Base-by-base conservation (phyloP, 2,888 invertebrate genomes). In the Frankliniella intonsa region DNA sequence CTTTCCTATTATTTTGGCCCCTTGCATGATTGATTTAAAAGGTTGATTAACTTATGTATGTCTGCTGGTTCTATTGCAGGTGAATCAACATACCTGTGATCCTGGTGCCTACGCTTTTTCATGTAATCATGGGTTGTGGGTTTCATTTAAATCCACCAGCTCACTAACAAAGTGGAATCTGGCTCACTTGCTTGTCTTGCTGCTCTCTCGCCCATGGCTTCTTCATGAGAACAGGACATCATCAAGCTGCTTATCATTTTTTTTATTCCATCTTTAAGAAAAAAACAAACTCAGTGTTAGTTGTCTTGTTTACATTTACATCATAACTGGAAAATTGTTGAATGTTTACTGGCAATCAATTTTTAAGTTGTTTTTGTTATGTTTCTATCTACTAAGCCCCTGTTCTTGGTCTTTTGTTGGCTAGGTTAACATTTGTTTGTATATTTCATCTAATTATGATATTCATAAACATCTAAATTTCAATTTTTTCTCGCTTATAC, bases 51-150 rank as follows among this genome's bases (percentile, higher is more conserved):
- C 69, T 25, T 76, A 38, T 38, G 2, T 22, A 12, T 76, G 22
- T 22, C 69, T 76, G 69, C 25, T 76, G 69, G 25, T 22, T 76
- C 69, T 76, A 22, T 76, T 76, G 22, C 69, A 76, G 69, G 69
- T 76, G 69, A 76, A 76, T 76, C 69, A 76, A 76, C 69, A 76
- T 76, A 76, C 69, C 69, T 76, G 69, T 76, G 69, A 76, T 12
- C 25, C 69, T 62, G 69, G 69, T 76, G 69, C 69, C 69, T 76
- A 25, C 69, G 69, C 69, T 76, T 76, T 76, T 25, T 25, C 25
- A 76, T 25, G 69, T 11, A 22, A 25, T 76, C 69, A 76, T 25
- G 25, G 69, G n/a, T 76, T 25, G 22, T 22, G 69, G 69, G 69
- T 76, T 22, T 25, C 55, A 55, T 55, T 25, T 25, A 22, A 76